Conservation (phyloP, 2,797 vertebrate species). For the Amblyopsis hoosieri region DNA sequence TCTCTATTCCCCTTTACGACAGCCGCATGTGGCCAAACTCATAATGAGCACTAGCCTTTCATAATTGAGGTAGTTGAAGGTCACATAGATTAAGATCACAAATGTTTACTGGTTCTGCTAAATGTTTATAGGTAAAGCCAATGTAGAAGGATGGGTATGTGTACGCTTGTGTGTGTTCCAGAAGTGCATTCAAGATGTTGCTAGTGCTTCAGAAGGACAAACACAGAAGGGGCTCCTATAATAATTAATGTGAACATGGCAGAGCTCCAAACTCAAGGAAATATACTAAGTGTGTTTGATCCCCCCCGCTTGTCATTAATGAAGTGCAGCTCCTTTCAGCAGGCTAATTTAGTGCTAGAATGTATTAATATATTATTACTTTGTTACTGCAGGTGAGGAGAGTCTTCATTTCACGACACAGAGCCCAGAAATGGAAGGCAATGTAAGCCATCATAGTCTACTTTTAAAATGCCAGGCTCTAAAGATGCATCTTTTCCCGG, state of each 20-base stretch:
- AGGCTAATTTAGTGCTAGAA: conserved; percentile 73
- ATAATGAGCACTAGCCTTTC: conserved; percentile 35
- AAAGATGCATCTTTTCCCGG: conserved; percentile 55
- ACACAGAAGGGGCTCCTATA: conserved; percentile 78
- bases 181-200: conserved; percentile 68
- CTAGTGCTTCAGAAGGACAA: conserved; percentile 74
- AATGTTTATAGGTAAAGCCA: conserved; percentile 21
- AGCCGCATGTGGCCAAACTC: conserved; percentile 43
- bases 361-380: conserved; percentile 54
- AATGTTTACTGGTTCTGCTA: conserved; percentile 40
- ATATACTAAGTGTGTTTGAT: conserved; percentile 78
- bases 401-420: conserved; percentile 49
- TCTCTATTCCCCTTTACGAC: conserved; percentile 63
- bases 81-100: conserved; percentile 43
- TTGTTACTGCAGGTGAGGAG: conserved; percentile 73
- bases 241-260: conserved; percentile 81
- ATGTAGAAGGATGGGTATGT: conserved; percentile 25
- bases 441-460: conserved; percentile 40
- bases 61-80: conserved; percentile 33
- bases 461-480: conserved; percentile 54
- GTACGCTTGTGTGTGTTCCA: conserved; percentile 31
- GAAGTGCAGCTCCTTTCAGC: conserved; percentile 63
- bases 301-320: conserved; percentile 76
- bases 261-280: conserved; percentile 75
- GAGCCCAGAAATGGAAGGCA: conserved; percentile 51